Evolutionary conservation across 2,797 vertebrate species (phyloP).

Genomic region (Babyrousa celebensis): DNA sequence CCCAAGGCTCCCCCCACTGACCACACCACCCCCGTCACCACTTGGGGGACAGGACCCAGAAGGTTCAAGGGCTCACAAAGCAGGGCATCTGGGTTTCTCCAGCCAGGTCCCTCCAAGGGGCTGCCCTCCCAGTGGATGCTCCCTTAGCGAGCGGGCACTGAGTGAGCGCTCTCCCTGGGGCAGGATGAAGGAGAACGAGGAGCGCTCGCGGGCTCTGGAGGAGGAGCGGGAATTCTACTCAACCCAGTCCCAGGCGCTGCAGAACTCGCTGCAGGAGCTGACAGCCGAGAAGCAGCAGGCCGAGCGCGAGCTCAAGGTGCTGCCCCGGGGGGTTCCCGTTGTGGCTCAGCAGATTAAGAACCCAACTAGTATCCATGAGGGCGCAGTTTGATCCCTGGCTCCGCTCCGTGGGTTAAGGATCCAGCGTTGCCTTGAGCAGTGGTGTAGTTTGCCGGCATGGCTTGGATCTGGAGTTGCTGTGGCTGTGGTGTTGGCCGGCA

Average conservation of each 20-base stretch:
- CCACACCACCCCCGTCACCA: background rate
- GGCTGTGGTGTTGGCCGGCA: no score
- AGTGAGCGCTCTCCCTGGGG: background rate
- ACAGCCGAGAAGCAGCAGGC: conserved; percentile 96
- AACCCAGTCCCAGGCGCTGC: conserved; percentile 95
- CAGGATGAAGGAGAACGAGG: conserved; percentile 96
- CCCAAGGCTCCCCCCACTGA: background rate
- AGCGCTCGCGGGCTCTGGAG: conserved; percentile 94
- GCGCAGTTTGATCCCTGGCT: no score
- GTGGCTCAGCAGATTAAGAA: no score
- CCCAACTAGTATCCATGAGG: no score
- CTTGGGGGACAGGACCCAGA: background rate
- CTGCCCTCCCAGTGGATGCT: background rate
- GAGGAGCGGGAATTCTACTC: conserved; percentile 97
- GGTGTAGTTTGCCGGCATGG: no score
- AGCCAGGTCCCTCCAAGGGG: background rate
- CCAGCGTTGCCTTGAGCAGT: no score
- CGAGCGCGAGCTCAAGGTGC: conserved; percentile 97
- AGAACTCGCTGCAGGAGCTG: conserved; percentile 97
- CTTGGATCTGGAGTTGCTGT: no score
- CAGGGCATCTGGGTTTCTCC: background rate
- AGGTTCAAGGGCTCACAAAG: background rate
- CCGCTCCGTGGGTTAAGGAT: no score
- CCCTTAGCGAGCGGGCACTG: background rate
- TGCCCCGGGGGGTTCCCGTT: background rate